phyloP scores from a whole-genome alignment of 2,113 vertebrate species.

The Helogale parvula region DNA sequence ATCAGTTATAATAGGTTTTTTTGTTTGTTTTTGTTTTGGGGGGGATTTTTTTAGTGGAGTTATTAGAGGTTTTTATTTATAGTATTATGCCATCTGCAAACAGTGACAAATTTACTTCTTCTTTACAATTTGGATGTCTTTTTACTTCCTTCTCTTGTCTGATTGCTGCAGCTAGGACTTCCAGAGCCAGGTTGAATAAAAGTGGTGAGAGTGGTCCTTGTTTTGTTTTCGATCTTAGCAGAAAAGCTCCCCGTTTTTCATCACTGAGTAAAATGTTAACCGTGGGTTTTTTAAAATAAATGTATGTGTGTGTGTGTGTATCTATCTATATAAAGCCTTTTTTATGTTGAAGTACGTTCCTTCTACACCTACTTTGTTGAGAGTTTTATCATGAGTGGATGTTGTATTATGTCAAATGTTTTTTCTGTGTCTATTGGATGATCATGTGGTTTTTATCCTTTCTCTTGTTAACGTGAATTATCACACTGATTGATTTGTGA shows the following conservation, averaged over 20 bases:
- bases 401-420: neutral
- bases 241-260: neutral
- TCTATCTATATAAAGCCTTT: neutral
- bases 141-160: neutral
- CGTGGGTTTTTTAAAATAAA: neutral
- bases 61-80: neutral
- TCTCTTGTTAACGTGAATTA: neutral
- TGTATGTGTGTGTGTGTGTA: too few species aligned
- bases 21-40: too few species aligned
- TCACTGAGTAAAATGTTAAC: neutral
- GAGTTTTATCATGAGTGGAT: neutral
- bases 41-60: neutral
- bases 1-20: neutral
- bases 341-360: neutral
- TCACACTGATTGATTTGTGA: neutral
- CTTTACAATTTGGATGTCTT: neutral
- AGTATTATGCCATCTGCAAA: neutral
- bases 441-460: neutral
- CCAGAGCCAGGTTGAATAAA: neutral
- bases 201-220: neutral
- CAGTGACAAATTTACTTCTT: neutral
- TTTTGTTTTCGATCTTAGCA: neutral
- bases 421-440: neutral
- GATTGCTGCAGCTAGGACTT: neutral
- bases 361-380: neutral